Evolutionary conservation across 2,797 vertebrate genomes (phyloP).

Genomic region (Mergus octosetaceus): DNA sequence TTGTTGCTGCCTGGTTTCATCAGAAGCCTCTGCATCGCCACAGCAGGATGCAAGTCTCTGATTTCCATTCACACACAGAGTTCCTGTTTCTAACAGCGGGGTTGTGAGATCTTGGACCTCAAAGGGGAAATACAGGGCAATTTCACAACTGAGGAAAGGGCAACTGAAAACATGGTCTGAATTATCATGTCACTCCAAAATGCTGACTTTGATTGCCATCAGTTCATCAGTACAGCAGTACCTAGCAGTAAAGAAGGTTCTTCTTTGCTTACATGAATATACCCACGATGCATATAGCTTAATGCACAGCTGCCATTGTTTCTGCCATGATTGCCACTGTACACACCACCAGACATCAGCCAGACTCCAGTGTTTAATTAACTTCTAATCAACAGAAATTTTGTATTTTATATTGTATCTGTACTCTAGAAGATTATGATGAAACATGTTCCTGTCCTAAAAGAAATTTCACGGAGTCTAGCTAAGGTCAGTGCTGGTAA

Average conservation of each 20-base stretch:
- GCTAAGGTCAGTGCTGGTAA: background rate
- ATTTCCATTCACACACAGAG: constrained; percentile 5
- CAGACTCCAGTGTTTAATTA: background rate
- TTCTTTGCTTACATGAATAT: background rate
- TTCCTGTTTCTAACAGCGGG: background rate
- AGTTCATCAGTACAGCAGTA: background rate
- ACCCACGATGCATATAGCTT: background rate
- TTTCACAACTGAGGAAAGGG: background rate
- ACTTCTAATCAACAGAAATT: background rate
- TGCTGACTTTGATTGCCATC: background rate
- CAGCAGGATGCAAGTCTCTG: background rate
- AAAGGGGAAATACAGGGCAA: background rate
- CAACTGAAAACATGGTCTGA: constrained; percentile 33
- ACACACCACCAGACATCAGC: fast-evolving
- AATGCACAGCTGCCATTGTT: background rate
- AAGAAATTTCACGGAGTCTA: background rate
- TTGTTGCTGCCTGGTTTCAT: background rate
- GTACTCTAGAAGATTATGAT: background rate
- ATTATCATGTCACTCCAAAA: constrained; percentile 31
- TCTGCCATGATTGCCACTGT: background rate
- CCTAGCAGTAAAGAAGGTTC: background rate
- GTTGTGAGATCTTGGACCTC: constrained; percentile 9
- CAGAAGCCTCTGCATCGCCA: background rate
- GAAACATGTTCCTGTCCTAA: background rate
- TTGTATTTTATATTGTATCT: background rate